Percentiles rank a stretch among this genome's conserved stretches.
Conservation (phyloP, 2,888 invertebrate species). For the Chalcis sispes region DNA sequence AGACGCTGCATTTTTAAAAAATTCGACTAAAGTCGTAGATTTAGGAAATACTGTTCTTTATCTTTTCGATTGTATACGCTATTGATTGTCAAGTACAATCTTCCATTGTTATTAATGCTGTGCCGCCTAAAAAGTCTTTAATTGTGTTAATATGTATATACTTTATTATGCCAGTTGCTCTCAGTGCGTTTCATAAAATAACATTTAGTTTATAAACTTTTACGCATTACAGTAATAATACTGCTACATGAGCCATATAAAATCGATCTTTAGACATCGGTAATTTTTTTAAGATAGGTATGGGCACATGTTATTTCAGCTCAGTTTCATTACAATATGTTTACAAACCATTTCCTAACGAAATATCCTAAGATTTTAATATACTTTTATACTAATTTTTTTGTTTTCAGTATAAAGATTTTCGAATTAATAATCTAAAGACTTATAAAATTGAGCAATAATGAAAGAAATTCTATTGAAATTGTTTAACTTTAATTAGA, state of each 20-base stretch:
- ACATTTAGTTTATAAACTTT: conserved; percentile 1
- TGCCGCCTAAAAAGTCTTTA: conserved; percentile 38
- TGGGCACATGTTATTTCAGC: background rate
- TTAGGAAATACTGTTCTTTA: conserved; percentile 29
- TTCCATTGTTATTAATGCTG: conserved; percentile 30
- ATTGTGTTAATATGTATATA: background rate
- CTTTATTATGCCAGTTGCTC: background rate
- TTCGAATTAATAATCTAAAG: too few species aligned
- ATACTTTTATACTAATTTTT: too few species aligned
- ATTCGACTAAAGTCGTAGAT: conserved; percentile 18
- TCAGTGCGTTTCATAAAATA: too few species aligned
- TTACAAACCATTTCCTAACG: too few species aligned
- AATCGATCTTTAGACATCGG: background rate
- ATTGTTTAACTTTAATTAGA: too few species aligned
- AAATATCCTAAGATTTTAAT: too few species aligned
- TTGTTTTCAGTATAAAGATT: too few species aligned
- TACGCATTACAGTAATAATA: conserved; percentile 9
- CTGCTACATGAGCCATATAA: conserved; percentile 11
- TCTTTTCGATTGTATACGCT: conserved; percentile 43
- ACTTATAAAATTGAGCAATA: too few species aligned
- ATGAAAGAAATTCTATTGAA: too few species aligned
- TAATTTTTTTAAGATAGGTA: background rate
- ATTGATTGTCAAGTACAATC: conserved; percentile 61
- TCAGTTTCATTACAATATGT: too few species aligned
- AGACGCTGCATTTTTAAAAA: conserved; percentile 4